Base-by-base conservation (phyloP, 2,113 vertebrate species). In the Monarcha castaneiventris region DNA sequence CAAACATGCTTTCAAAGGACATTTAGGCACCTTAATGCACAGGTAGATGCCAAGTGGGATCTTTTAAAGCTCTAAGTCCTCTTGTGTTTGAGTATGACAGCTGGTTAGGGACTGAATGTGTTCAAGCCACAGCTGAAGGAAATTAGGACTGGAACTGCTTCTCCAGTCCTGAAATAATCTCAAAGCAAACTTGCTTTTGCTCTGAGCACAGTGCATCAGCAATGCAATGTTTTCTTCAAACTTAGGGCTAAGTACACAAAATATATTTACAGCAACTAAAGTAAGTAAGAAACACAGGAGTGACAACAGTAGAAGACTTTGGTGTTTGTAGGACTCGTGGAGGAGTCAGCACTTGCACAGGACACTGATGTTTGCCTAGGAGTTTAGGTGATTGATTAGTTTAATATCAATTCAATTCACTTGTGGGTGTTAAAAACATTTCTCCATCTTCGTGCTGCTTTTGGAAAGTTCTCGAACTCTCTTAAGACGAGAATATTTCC, bases 331-430 rank as follows among this genome's bases (percentile, higher is more conserved):
- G 32, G 39, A 84, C 22, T 88, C 22, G 1, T 0, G 2, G n/a
- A 89, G 56, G 68, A 96, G 64, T 62, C 69, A 43, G 91, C 79
- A 61, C 71, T 88, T 89, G 64, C 82, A 90, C 48, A 93, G 76
- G 88, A 92, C 37, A 19, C 32, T 73, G 64, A 55, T 81, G 83
- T 75, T 89, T 93, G 81, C 69, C 51, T 69, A 58, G 55, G 64
- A 86, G 73, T 89, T 95, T 33, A 89, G 54, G 33, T 92, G 92
- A 95, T 77, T 95, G 94, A 95, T 93, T 75, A 96, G 94, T 90
- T 96, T 94, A 95, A 87, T 93, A 94, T 78, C 90, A 94, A 51
- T 61, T 79, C 26, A 92, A 93, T 75, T 93, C 88, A 86, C 79
- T 59, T 64, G 93, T 82, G 77, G 93, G 80, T 76, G 73, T 89